Percentiles rank a stretch among this genome's conserved stretches.
These are phyloP conservation scores for Hyposoter didymator DNA, from an alignment of 2,888 invertebrate genomes.

Conservation along the genomic window DNA sequence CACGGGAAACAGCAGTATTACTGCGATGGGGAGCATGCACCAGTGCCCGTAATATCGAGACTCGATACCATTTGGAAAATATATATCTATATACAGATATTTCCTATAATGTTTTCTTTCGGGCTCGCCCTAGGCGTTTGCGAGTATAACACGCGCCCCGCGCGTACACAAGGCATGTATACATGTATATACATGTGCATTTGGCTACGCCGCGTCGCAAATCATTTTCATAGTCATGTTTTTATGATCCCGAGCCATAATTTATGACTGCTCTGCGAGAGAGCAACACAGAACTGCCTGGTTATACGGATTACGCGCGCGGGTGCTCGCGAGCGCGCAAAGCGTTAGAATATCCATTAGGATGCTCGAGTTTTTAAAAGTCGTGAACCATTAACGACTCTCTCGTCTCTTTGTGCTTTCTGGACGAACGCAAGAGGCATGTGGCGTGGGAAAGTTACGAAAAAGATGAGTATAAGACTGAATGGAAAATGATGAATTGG, in stretches of 20 bases:
- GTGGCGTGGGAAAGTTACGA: conserved; percentile 74
- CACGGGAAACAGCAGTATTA: conserved; percentile 58
- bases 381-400: conserved; percentile 74
- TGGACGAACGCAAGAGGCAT: conserved; percentile 36
- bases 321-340: conserved; percentile 60
- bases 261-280: conserved; percentile 73
- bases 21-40: conserved; percentile 13
- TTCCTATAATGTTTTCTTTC: conserved; percentile 48
- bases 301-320: conserved; percentile 71
- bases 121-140: conserved; percentile 54
- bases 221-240: conserved; percentile 79
- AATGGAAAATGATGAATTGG: conserved; percentile 32
- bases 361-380: conserved; percentile 71
- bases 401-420: conserved; percentile 36
- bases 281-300: conserved; percentile 59
- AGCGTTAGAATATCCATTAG: conserved; percentile 70
- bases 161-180: conserved; percentile 19
- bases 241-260: conserved; percentile 78
- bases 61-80: conserved; percentile 43
- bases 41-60: conserved; percentile 48
- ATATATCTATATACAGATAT: not conserved
- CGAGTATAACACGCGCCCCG: conserved; percentile 54
- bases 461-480: conserved; percentile 48
- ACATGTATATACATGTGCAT: conserved; percentile 47
- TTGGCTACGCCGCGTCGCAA: conserved; percentile 71